Evolutionary conservation across 2,888 invertebrate species (phyloP).

Genomic region (Hoplodrina blanda): DNA sequence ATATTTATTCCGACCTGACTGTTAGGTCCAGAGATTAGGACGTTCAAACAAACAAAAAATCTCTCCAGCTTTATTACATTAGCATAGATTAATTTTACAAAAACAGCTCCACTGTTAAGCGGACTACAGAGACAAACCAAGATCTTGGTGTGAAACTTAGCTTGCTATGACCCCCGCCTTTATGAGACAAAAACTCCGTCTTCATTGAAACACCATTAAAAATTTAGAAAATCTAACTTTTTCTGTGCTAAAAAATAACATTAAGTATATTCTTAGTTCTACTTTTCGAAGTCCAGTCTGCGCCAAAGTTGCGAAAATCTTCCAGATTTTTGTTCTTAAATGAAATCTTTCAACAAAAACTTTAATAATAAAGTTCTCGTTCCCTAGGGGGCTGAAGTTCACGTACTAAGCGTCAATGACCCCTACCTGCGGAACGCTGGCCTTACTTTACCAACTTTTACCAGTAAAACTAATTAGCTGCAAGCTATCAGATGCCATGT

Average conservation of each 20-base stretch:
- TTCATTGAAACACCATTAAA: neutral
- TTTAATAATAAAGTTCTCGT: constrained; percentile 24
- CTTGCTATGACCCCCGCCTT: too few relatives aligned
- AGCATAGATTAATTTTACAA: too few relatives aligned
- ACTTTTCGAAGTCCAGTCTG: neutral
- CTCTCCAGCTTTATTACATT: too few relatives aligned
- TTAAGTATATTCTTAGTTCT: neutral
- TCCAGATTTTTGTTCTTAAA: constrained; percentile 26
- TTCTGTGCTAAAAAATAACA: neutral
- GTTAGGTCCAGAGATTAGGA: too few relatives aligned
- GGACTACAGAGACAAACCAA: too few relatives aligned
- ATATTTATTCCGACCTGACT: too few relatives aligned
- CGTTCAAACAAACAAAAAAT: too few relatives aligned
- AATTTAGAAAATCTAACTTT: neutral
- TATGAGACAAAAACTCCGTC: neutral
- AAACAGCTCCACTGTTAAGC: too few relatives aligned
- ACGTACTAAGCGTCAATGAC: constrained; percentile 14
- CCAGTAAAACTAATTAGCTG: constrained; percentile 48
- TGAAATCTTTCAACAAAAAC: constrained; percentile 26
- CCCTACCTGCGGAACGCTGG: neutral
- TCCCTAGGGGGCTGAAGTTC: constrained; percentile 5
- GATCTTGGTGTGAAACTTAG: too few relatives aligned
- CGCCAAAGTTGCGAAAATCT: neutral
- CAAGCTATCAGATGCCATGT: constrained; percentile 28
- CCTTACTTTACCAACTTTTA: constrained; percentile 33